Conservation (phyloP, 2,888 invertebrate species). For the Horisme vitalbata region DNA sequence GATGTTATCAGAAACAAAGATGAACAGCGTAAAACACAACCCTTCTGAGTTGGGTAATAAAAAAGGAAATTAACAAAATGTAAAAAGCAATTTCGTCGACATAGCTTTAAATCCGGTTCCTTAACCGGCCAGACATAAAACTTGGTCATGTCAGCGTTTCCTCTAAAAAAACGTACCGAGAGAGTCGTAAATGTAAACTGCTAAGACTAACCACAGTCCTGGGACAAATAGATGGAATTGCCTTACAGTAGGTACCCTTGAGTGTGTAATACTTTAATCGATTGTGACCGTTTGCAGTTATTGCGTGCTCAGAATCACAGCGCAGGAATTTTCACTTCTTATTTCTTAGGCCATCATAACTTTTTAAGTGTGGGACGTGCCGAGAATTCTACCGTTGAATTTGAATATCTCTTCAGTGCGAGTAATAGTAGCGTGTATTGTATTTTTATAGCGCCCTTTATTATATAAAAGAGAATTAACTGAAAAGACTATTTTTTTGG, state of each 20-base stretch:
- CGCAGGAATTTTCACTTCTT: conserved; percentile 30
- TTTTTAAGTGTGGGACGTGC: conserved; percentile 34
- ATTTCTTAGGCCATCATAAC: conserved; percentile 31
- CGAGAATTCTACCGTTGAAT: conserved; percentile 3
- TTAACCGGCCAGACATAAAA: conserved; percentile 18
- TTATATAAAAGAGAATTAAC: too few species aligned
- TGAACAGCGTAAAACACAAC: too few species aligned
- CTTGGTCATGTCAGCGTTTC: conserved; percentile 29
- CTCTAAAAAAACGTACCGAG: conserved; percentile 40
- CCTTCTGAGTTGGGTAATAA: too few species aligned
- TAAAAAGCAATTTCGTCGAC: conserved; percentile 11
- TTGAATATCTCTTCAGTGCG: too few species aligned
- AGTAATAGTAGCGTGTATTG: too few species aligned
- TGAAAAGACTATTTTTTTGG: too few species aligned
- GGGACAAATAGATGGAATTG: conserved; percentile 58
- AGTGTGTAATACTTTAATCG: conserved; percentile 24
- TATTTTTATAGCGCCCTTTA: too few species aligned
- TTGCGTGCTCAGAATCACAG: conserved; percentile 25
- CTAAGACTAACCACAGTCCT: conserved; percentile 41
- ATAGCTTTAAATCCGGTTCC: conserved; percentile 20
- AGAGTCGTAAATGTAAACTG: conserved; percentile 45
- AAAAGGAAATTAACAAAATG: background rate
- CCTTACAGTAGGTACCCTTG: conserved; percentile 27
- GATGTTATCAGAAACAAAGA: too few species aligned
- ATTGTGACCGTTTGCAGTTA: conserved; percentile 30